A percentile compares a stretch with the other conserved stretches of the same genome.
These are phyloP conservation scores for Thymelicus lineola DNA, from an alignment of 2,888 invertebrate genomes.

Conservation along the genomic window DNA sequence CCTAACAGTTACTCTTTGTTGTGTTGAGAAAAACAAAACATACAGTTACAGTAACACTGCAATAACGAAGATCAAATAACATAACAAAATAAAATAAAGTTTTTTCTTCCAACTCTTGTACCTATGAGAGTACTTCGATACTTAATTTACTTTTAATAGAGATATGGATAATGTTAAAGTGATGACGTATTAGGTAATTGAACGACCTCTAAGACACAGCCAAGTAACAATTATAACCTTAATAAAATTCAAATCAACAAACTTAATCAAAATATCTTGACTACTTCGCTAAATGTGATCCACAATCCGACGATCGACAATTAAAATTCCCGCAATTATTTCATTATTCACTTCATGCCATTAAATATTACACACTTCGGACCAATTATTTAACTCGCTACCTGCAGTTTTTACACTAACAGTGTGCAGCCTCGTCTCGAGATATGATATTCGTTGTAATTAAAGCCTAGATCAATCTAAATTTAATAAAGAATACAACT, in stretches of 20 bases:
- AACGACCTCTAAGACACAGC: no score
- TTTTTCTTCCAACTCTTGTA: no score
- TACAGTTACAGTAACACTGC: no score
- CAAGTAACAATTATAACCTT: no score
- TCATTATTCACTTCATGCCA: constrained; percentile 62
- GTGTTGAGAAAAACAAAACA: not conserved
- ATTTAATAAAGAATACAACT: constrained; percentile 9
- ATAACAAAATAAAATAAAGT: no score
- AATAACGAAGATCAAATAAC: no score
- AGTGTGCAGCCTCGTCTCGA: constrained; percentile 13
- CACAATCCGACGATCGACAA: constrained; percentile 58
- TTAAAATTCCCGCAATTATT: constrained; percentile 73
- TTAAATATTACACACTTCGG: constrained; percentile 50
- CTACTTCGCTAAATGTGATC: constrained; percentile 17
- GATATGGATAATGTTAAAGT: no score
- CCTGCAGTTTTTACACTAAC: constrained; percentile 17
- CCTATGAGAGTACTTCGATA: no score
- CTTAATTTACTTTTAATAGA: no score
- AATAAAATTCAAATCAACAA: no score
- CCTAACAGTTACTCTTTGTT: constrained; percentile 21
- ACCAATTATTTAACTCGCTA: constrained; percentile 49
- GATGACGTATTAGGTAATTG: no score
- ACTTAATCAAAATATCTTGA: constrained; percentile 15
- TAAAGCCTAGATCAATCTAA: constrained; percentile 27
- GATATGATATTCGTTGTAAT: constrained; percentile 20